Evolutionary conservation across 2,113 vertebrate genomes (phyloP).

Genomic region (Chamaea fasciata): DNA sequence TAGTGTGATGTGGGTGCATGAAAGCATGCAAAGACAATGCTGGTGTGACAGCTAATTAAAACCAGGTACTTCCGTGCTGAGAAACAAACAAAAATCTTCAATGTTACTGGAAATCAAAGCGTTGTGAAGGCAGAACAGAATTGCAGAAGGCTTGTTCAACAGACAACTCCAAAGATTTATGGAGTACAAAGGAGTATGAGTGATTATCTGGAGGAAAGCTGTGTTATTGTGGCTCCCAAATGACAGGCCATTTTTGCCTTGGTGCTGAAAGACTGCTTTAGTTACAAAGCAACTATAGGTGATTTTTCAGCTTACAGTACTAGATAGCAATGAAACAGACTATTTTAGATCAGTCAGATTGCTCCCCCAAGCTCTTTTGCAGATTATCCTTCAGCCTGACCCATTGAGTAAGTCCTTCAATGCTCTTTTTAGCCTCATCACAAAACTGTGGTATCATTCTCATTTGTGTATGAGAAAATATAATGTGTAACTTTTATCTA

Average conservation of each 20-base stretch:
- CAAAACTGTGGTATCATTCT: not conserved
- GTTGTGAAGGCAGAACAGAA: not conserved
- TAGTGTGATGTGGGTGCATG: not conserved
- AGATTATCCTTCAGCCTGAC: not conserved
- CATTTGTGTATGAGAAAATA: not conserved
- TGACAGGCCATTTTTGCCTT: not conserved
- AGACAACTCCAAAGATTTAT: not conserved
- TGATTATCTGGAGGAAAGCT: not conserved
- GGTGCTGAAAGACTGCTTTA: not conserved
- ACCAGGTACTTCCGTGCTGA: not conserved
- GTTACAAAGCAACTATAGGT: not conserved
- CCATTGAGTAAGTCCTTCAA: not conserved
- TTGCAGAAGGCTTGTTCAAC: not conserved
- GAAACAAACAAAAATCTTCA: not conserved
- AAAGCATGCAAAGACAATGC: not conserved
- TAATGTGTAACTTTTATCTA: not conserved
- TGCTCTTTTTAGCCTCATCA: not conserved
- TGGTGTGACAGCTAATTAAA: constrained; percentile 45
- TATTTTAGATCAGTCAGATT: not conserved
- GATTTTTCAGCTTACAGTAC: not conserved
- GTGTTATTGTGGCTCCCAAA: not conserved
- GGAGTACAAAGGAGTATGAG: not conserved
- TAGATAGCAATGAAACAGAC: not conserved
- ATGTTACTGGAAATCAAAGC: not conserved
- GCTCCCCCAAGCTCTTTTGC: not conserved